phyloP scores from a whole-genome alignment of 2,113 vertebrate genomes.

The Anolis carolinensis region DNA sequence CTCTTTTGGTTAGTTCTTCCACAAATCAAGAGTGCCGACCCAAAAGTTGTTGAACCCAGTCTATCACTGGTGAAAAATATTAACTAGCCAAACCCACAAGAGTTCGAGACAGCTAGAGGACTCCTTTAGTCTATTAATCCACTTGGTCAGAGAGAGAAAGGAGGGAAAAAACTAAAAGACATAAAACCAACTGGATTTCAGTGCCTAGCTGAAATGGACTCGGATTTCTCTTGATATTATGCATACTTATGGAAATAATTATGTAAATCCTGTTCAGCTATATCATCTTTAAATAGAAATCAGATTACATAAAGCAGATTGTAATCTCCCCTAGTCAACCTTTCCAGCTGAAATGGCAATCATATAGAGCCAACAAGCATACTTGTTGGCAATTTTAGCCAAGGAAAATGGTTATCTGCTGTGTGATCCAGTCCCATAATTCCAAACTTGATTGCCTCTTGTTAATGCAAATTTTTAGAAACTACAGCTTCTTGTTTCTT shows the following conservation, averaged over 20 bases:
- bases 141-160: slow-evolving; percentile 52
- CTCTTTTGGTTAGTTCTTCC: slow-evolving; percentile 44
- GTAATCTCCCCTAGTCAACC: slow-evolving; percentile 66
- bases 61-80: slow-evolving; percentile 41
- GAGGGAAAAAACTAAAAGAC: slow-evolving; percentile 42
- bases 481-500: slow-evolving; percentile 31
- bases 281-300: slow-evolving; percentile 76
- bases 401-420: slow-evolving; percentile 53
- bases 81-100: slow-evolving; percentile 40
- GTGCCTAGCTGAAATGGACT: slow-evolving; percentile 50
- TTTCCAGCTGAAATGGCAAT: slow-evolving; percentile 64
- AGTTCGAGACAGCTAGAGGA: slow-evolving; percentile 61
- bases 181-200: slow-evolving; percentile 30
- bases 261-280: slow-evolving; percentile 75
- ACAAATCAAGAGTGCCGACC: not conserved
- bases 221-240: slow-evolving; percentile 69
- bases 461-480: slow-evolving; percentile 27
- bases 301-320: slow-evolving; percentile 73
- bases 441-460: slow-evolving; percentile 20
- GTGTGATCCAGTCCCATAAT: slow-evolving; percentile 40
- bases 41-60: slow-evolving; percentile 18
- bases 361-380: slow-evolving; percentile 50
- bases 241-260: slow-evolving; percentile 75
- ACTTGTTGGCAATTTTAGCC: slow-evolving; percentile 70
- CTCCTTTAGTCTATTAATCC: slow-evolving; percentile 70